A percentile compares a stretch with the other conserved stretches of the same genome.
Conservation (phyloP, 1,140 invertebrate genomes). For the Bombus balteatus region DNA sequence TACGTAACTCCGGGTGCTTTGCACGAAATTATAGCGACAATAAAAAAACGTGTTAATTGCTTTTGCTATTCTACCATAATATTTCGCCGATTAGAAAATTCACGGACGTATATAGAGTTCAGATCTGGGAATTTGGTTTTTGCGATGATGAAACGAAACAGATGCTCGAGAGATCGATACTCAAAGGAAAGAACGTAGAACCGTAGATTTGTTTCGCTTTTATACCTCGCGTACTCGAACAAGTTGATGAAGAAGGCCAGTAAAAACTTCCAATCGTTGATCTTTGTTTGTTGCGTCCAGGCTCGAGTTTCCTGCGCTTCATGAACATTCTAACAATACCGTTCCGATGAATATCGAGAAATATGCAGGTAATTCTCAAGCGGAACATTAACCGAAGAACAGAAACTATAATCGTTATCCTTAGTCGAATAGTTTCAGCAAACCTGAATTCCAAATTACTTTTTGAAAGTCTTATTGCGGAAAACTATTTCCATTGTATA, state of each 20-base stretch:
- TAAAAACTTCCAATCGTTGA: slow-evolving; percentile 30
- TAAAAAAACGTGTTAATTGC: slow-evolving; percentile 37
- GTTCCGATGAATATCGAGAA: slow-evolving; percentile 1
- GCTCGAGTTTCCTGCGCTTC: not conserved
- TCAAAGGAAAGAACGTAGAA: not conserved
- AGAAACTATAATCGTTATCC: not conserved
- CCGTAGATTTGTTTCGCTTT: slow-evolving; percentile 43
- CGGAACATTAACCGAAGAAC: not conserved
- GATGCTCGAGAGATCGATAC: slow-evolving; percentile 11
- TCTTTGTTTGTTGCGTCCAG: not conserved
- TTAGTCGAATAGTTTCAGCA: not conserved
- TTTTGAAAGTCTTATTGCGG: not conserved
- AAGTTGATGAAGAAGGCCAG: slow-evolving; percentile 2
- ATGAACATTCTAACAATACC: slow-evolving; percentile 1
- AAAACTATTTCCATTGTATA: not conserved
- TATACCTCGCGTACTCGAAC: not conserved
- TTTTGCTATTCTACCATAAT: not conserved
- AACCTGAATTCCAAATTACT: not conserved
- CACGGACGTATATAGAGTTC: slow-evolving; percentile 4
- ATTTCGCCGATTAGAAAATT: slow-evolving; percentile 9
- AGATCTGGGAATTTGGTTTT: slow-evolving; percentile 13
- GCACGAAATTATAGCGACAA: not conserved
- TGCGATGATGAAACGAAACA: slow-evolving; percentile 1
- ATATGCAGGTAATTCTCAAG: slow-evolving; percentile 4
- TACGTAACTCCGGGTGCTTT: not conserved